Percentiles rank a stretch among this genome's conserved stretches.
Evolutionary conservation across 2,797 vertebrate species (phyloP).

Genomic region (Carcharodon carcharias): DNA sequence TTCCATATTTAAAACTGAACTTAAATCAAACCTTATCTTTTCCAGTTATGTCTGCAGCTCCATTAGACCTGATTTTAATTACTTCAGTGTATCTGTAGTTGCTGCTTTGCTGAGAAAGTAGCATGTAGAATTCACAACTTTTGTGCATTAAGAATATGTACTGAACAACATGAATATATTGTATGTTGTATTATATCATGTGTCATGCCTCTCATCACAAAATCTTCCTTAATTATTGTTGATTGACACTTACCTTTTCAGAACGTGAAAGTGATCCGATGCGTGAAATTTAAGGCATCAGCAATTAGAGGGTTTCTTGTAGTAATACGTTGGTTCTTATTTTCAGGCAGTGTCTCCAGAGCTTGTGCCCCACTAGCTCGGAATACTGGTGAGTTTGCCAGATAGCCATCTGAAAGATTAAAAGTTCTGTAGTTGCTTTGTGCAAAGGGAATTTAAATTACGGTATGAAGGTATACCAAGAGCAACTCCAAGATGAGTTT

Average conservation of each 20-base stretch:
- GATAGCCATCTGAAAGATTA: not conserved
- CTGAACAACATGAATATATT: not conserved
- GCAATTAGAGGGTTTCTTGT: not conserved
- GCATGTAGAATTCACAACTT: not conserved
- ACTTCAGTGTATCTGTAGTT: not conserved
- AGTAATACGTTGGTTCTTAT: not conserved
- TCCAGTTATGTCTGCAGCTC: not conserved
- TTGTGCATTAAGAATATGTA: not conserved
- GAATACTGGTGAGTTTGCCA: not conserved
- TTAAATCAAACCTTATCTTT: not conserved
- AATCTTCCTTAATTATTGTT: not conserved
- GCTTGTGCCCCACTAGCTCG: not conserved
- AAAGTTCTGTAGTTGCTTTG: not conserved
- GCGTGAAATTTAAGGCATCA: not conserved
- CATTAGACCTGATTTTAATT: not conserved
- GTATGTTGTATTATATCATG: not conserved
- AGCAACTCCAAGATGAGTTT: not conserved
- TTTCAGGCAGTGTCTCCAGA: not conserved
- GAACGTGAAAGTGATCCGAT: constrained; percentile 1
- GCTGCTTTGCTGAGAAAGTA: not conserved
- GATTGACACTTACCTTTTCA: not conserved
- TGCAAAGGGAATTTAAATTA: not conserved
- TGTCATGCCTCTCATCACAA: not conserved
- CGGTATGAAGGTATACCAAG: not conserved
- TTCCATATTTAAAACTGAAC: not conserved